Evolutionary conservation across 2,888 invertebrate species (phyloP), one percentile per base, ranked within the genome.

Genomic region (Orchestes rusci): DNA sequence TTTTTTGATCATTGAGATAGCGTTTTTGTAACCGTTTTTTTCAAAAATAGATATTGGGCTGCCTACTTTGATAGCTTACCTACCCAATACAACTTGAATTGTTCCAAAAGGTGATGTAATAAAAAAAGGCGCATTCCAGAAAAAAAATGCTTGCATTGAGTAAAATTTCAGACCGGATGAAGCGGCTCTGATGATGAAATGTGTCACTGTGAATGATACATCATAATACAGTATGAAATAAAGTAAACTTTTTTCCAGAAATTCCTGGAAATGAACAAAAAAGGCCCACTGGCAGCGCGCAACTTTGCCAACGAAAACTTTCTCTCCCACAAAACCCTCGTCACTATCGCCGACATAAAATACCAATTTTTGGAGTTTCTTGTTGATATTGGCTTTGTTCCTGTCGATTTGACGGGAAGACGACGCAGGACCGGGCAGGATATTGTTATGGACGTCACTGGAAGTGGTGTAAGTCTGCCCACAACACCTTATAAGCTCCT

Each of bases 311-410:
- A 75, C 40, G 84, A 87, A 59, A 87, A 93, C 67, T 92, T 77
- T 63, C 71, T 96, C 0, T 92, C 92, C 0, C 70, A 80, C 53
- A 82, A 84, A 61, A 87, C 89, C 0, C 72, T 95, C 58, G 73
- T 84, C 48, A 92, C 87, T 68, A 73, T 95, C 55, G 82, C 83
- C 0, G 92, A 94, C 56, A 84, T 94, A 52, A 90, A 94, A 61
- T 80, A 84, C 56, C 88, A 89, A 61, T 73, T 86, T 53, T 65
- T 88, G 33, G 86, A 86, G 27, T 64, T 86, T 15, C 65, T 89
- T 10, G 81, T 83, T 0, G 77, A 82, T 3, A 88, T 88, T 43
- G 88, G 87, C 2, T 88, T 89, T 63, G 80, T 87, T 4, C 81
- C 86, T 0, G 73, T 80, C 16, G 70, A 78, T 63, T 74, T 84